phyloP scores from a whole-genome alignment of 2,888 invertebrate genomes.

The Pyrrhosoma nymphula region DNA sequence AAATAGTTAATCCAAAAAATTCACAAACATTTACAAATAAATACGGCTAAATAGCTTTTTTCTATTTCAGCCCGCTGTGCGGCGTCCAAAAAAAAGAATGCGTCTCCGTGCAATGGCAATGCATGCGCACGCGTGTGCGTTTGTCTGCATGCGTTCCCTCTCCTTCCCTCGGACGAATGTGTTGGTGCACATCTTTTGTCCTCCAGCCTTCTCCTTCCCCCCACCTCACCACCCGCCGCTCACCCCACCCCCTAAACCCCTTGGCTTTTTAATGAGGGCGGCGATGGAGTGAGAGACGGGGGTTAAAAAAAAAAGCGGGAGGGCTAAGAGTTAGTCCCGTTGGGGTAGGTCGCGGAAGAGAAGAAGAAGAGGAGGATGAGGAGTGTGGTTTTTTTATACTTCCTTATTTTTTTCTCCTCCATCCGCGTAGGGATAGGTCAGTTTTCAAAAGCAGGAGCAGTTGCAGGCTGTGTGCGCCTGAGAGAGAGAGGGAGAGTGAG shows the following conservation, averaged over 20 bases:
- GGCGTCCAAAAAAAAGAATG: too few species aligned
- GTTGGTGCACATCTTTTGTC: slow-evolving; percentile 26
- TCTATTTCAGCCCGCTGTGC: too few species aligned
- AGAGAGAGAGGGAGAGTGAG: slow-evolving; percentile 18
- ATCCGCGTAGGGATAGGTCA: slow-evolving; percentile 64
- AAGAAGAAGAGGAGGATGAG: background rate
- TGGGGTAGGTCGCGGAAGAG: slow-evolving; percentile 52
- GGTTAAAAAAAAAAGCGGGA: background rate
- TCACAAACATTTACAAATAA: too few species aligned
- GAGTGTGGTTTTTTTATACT: background rate
- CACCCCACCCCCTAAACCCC: too few species aligned
- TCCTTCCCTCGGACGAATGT: background rate
- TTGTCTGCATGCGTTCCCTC: background rate
- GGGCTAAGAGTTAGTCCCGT: slow-evolving; percentile 24
- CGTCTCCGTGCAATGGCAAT: too few species aligned
- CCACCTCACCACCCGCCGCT: too few species aligned
- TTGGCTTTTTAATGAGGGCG: slow-evolving; percentile 62
- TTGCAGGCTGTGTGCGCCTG: background rate
- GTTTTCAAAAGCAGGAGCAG: slow-evolving; percentile 46
- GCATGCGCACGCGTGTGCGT: background rate
- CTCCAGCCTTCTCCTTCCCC: background rate
- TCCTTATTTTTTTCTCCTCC: background rate
- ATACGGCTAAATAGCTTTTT: too few species aligned
- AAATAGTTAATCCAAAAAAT: too few species aligned
- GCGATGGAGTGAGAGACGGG: background rate